Evolutionary conservation across 2,113 vertebrate genomes (phyloP).

Genomic region (Sapayoa aenigma): DNA sequence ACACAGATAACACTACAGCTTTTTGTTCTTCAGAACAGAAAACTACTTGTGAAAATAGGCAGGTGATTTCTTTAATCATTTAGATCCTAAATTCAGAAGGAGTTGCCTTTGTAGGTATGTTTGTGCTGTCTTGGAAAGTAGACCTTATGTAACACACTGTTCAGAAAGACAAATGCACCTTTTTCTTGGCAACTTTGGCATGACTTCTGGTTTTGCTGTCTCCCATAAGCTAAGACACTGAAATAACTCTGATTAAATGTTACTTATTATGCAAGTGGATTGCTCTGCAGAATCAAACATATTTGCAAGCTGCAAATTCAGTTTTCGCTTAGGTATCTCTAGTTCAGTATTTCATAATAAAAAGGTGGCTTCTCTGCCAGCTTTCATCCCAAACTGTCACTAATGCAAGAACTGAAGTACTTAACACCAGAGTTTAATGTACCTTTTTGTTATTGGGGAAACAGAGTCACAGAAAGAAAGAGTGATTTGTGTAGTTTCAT

Average conservation of each 20-base stretch:
- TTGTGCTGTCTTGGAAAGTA: neutral
- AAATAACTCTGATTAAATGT: neutral
- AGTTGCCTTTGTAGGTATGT: neutral
- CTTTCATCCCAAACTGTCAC: neutral
- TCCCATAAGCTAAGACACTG: neutral
- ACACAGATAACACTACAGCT: neutral
- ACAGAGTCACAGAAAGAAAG: neutral
- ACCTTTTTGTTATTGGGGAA: neutral
- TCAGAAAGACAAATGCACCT: neutral
- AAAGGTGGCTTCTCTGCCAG: neutral
- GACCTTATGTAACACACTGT: neutral
- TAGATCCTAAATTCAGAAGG: neutral
- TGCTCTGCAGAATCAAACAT: neutral
- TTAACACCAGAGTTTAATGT: neutral
- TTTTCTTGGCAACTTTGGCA: neutral
- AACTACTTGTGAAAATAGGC: neutral
- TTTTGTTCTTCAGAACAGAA: neutral
- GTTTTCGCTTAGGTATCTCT: neutral
- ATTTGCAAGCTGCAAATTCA: neutral
- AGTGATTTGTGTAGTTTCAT: neutral
- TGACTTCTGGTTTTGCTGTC: neutral
- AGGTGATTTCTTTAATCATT: neutral
- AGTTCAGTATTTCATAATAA: neutral
- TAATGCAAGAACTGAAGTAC: neutral
- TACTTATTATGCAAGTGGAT: neutral